phyloP scores from a whole-genome alignment of 2,113 vertebrate genomes.

The Delphinapterus leucas region DNA sequence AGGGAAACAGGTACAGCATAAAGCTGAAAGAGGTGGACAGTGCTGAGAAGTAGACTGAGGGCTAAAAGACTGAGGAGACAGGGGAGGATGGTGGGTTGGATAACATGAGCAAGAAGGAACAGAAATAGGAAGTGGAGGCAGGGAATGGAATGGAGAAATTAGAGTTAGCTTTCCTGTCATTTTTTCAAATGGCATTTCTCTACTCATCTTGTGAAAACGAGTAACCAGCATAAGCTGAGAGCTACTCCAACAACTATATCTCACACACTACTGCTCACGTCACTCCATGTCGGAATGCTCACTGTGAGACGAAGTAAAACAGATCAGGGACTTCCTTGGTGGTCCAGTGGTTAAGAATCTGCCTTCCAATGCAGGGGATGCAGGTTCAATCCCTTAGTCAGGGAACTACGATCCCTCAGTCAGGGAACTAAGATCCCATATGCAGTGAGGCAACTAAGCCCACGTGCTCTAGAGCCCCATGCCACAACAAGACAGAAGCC shows the following conservation, averaged over 20 bases:
- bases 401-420: no score
- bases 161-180: background rate
- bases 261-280: background rate
- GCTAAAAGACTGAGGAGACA: background rate
- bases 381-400: no score
- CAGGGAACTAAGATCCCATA: no score
- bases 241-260: background rate
- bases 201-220: background rate
- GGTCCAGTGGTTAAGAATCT: no score
- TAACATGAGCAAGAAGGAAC: accelerated
- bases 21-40: background rate
- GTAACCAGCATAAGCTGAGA: background rate
- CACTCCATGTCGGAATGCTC: background rate
- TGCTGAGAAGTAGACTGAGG: background rate
- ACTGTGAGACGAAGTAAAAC: background rate
- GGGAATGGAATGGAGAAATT: background rate
- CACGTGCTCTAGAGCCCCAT: no score
- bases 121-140: background rate
- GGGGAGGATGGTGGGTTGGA: background rate
- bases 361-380: no score
- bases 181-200: background rate
- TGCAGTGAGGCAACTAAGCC: no score
- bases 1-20: background rate
- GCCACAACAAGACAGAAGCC: no score
- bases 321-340: background rate